Evolutionary conservation across 2,113 vertebrate genomes (phyloP).

Genomic region (Solenodon paradoxus): DNA sequence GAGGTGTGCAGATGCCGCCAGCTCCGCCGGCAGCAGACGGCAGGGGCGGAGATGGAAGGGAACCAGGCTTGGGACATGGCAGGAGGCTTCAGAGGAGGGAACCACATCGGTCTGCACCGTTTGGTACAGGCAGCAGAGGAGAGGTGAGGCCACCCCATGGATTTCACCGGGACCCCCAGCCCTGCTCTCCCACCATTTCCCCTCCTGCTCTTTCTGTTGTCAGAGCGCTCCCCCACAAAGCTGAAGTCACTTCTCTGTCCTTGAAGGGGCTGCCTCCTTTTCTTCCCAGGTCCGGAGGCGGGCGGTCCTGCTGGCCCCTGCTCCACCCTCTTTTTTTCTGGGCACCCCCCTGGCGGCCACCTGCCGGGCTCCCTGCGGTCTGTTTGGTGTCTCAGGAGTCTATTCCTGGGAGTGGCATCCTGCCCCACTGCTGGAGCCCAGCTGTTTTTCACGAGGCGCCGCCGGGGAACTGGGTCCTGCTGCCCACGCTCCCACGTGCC

Average conservation of each 20-base stretch:
- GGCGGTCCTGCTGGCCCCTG: neutral
- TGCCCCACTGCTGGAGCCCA: neutral
- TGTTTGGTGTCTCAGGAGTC: neutral
- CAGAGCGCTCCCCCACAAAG: neutral
- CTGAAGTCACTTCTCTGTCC: neutral
- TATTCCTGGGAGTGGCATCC: neutral
- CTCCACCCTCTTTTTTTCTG: neutral
- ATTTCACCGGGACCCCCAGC: neutral
- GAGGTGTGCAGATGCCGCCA: too few species aligned
- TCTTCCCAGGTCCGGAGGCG: too few species aligned
- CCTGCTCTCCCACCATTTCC: neutral
- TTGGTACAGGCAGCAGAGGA: neutral
- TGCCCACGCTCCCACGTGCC: neutral
- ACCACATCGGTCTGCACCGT: neutral
- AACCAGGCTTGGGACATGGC: too few species aligned
- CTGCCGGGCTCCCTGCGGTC: neutral
- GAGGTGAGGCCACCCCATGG: neutral
- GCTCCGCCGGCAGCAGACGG: too few species aligned
- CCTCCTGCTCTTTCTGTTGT: neutral
- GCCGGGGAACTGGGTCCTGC: neutral
- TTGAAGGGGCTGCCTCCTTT: neutral
- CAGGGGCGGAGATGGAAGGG: too few species aligned
- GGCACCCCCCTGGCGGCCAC: neutral
- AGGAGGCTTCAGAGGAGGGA: neutral
- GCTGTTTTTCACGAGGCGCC: neutral